Base-by-base conservation (phyloP, 30 jellyfish, hydroid and myxozoan genomes). In the Rhopilema esculentum region DNA sequence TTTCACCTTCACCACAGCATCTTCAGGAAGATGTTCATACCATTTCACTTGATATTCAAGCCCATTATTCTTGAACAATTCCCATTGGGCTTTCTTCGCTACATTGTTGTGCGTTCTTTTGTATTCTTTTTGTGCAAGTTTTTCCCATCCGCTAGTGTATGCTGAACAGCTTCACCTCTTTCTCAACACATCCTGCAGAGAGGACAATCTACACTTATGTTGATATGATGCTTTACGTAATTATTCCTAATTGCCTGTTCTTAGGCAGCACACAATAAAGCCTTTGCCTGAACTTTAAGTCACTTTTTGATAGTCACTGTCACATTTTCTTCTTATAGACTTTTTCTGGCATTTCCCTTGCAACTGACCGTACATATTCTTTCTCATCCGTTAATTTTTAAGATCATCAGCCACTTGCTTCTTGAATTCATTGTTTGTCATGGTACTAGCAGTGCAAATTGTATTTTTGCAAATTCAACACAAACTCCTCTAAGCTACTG, bases 11-110 rank as follows among this genome's bases (percentile, higher is more conserved):
- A 31, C 85, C 23, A 40, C 49, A 6, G 50, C 85, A 17, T 48
- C 72, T 75, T 51, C 85, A 17, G 85, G 85, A 4, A 16, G 28
- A 18, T 75, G 85, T 49, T 75, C 85, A 75, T 75, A 51, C 48
- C 72, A 75, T 27, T 75, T 40, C 23, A 29, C 85, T 7, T 31
- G 27, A 50, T 50, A 27, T 20, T 49, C 71, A n/a, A 16, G 21
- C 7, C 49, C 82, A 71, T 71, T 71, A 27, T 71, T 24, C 49
- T 29, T 63, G 28, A 20, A 71, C 25, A 71, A 27, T 23, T 71
- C 65, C 82, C 82, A 71, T 24, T 71, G 82, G 21, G 28, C 65
- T 30, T 71, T 71, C 82, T 71, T 71, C 9, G 66, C 82, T 24
- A 26, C 82, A 71, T 71, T 71, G 27, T 0, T 23, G 21, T 29